Evolutionary conservation across 2,797 vertebrate genomes (phyloP).

Genomic region (Pseudopleuronectes americanus): DNA sequence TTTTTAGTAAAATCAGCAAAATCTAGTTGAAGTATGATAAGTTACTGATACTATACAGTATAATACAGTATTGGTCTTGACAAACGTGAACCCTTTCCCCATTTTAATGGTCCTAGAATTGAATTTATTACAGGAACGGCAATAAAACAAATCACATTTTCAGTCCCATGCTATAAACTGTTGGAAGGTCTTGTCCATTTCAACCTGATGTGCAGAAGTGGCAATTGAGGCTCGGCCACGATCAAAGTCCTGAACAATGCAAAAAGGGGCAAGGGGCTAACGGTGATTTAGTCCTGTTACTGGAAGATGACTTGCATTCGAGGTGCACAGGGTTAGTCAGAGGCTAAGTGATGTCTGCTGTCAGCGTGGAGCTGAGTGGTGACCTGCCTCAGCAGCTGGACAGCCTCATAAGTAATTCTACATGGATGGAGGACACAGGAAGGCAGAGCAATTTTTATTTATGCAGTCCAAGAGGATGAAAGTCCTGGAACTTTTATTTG

Average conservation of each 20-base stretch:
- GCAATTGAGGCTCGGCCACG: conserved; percentile 38
- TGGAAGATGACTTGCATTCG: conserved; percentile 62
- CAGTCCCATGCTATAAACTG: conserved; percentile 37
- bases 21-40: no score
- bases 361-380: conserved; percentile 54
- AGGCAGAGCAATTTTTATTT: conserved; percentile 57
- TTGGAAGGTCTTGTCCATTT: conserved; percentile 38
- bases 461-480: conserved; percentile 50
- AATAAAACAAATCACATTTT: conserved; percentile 58
- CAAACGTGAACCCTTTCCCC: conserved; percentile 31
- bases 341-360: conserved; percentile 67
- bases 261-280: conserved; percentile 37
- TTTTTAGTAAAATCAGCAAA: no score
- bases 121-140: conserved; percentile 39
- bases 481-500: conserved; percentile 51
- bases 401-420: conserved; percentile 65
- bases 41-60: background rate
- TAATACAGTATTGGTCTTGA: background rate
- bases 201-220: conserved; percentile 60
- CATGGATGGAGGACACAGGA: conserved; percentile 54
- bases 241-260: conserved; percentile 71
- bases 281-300: conserved; percentile 65
- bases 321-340: conserved; percentile 61
- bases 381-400: conserved; percentile 64
- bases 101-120: conserved; percentile 33